A percentile compares a stretch with the other conserved stretches of the same genome.
Evolutionary conservation across 2,113 vertebrate genomes (phyloP).

Genomic region (Alces alces): DNA sequence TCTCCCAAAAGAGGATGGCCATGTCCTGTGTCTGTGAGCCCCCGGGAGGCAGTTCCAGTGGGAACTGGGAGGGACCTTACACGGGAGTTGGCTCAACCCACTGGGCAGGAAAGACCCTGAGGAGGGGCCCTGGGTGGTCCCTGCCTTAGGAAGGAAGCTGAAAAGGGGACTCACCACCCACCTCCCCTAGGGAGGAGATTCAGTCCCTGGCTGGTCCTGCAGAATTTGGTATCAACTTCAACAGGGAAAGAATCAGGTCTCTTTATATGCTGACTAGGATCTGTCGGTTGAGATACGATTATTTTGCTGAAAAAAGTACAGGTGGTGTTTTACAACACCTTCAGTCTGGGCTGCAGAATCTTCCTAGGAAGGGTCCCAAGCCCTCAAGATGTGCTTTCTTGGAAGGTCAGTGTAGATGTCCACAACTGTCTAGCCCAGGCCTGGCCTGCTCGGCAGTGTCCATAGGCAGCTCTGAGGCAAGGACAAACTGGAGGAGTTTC

Average conservation of each 20-base stretch:
- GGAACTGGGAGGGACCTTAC: not conserved
- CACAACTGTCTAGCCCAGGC: not conserved
- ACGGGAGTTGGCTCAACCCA: not conserved
- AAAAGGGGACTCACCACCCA: not conserved
- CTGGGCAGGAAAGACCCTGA: not conserved
- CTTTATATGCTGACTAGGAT: not conserved
- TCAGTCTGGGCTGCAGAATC: not conserved
- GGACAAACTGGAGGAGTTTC: not conserved
- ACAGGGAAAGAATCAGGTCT: not conserved
- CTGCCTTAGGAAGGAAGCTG: not conserved
- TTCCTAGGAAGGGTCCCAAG: not conserved
- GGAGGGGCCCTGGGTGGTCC: not conserved
- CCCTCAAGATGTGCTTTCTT: not conserved
- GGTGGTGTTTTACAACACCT: not conserved
- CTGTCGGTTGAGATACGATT: not conserved
- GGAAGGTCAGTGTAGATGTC: not conserved
- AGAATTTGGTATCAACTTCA: not conserved
- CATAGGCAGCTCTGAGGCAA: not conserved
- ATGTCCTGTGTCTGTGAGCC: not conserved
- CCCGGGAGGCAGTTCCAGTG: rapidly evolving
- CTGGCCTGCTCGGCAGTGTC: rapidly evolving
- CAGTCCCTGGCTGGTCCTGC: not conserved
- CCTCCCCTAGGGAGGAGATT: not conserved
- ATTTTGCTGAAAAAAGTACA: not conserved
- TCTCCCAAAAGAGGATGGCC: not conserved